A percentile compares a stretch with the other conserved stretches of the same genome.
These are phyloP conservation scores for Malurus alboscapulatus DNA, from an alignment of 2,113 vertebrate genomes.

Conservation along the genomic window DNA sequence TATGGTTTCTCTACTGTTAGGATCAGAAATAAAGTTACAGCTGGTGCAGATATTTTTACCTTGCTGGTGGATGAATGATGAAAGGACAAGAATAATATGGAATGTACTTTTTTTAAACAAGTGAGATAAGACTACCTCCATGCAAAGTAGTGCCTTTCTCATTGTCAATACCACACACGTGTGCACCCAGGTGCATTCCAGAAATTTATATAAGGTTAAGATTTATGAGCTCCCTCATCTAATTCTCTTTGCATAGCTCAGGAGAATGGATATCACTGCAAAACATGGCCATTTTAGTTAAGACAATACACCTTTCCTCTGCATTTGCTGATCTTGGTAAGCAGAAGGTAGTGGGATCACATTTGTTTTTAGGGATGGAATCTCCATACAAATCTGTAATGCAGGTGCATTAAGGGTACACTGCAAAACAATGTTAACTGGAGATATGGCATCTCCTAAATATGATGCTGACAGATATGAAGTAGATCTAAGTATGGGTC, in stretches of 20 bases:
- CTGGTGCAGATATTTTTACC: neutral
- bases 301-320: neutral
- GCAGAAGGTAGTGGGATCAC: neutral
- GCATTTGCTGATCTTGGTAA: neutral
- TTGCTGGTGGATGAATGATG: neutral
- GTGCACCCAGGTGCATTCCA: neutral
- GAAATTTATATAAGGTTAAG: neutral
- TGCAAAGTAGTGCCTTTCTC: neutral
- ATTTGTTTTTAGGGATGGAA: neutral
- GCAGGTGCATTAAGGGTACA: neutral
- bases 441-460: neutral
- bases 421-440: neutral
- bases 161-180: rapidly evolving
- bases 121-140: neutral
- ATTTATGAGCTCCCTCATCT: neutral
- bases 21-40: neutral
- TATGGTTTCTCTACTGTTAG: neutral
- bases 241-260: neutral
- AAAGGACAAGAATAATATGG: neutral
- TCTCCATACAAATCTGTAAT: neutral
- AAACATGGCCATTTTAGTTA: neutral
- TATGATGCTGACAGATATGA: neutral
- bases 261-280: neutral
- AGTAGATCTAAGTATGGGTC: neutral
- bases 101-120: neutral